Base-by-base conservation (phyloP, 30 jellyfish, hydroid and myxozoan genomes). In the Cassiopea andromeda region DNA sequence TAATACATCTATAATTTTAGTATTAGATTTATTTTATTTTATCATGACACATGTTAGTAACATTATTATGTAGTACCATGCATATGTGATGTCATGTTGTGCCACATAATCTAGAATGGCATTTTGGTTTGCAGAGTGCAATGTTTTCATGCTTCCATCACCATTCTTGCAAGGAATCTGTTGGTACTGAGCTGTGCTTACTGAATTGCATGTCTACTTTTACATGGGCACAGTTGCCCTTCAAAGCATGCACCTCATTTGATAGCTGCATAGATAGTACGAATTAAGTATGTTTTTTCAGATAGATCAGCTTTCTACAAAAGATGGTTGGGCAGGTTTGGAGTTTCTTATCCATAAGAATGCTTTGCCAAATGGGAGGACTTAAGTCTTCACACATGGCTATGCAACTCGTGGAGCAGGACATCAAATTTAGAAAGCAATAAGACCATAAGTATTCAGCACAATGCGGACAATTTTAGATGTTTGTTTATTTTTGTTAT, bases 281-380 rank as follows among this genome's bases (percentile, higher is more conserved):
- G 9, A 50, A 50, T 50, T 50, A 50, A 50, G 58, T 75, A 5
- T 48, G 16, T 44, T 75, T 54, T 43, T 75, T 75, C 44, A 75
- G 84, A 43, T 75, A 58, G 84, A 75, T 43, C 84, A 75, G 84
- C 61, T 75, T 19, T 75, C 84, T 18, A 75, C 84, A 48, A 58
- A 19, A 43, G 64, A 49, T 48, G 84, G 84, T 75, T 75, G 84
- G 84, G 45, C 84, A 19, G 69, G 84, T 17, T 49, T 75, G 47
- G 84, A 18, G 64, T 75, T 75, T 44, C 84, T 75, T 4, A 43
- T 75, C 1, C 84, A 75, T 44, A 67, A 75, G 43, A 75, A 75
- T n/a, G 84, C 47, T 19, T 27, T 48, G 58, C 9, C 46, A 48
- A 12, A 38, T 75, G 84, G 84, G 69, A 46, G 50, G 43, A 75